A percentile compares a stretch with the other conserved stretches of the same genome.
phyloP scores from a whole-genome alignment of 2,888 invertebrate species.

The Metalampra italica region DNA sequence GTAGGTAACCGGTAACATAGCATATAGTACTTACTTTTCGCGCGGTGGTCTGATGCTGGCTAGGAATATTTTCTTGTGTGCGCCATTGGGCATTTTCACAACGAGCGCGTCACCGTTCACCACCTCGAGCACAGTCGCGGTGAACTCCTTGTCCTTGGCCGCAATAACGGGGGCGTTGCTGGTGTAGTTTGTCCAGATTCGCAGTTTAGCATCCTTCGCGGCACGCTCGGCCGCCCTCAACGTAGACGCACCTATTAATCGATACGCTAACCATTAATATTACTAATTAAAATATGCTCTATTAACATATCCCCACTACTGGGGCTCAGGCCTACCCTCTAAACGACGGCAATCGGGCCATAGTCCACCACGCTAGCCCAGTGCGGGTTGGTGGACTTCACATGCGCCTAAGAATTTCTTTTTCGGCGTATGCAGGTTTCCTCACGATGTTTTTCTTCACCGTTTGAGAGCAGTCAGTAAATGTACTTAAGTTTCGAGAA shows the following conservation, averaged over 20 bases:
- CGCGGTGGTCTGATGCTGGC: constrained; percentile 97
- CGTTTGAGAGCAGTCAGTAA: too few species aligned
- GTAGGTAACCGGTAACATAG: too few species aligned
- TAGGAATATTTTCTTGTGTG: constrained; percentile 94
- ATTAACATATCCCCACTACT: too few species aligned
- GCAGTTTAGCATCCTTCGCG: constrained; percentile 91
- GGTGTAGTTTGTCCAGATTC: constrained; percentile 95
- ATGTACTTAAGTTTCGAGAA: too few species aligned
- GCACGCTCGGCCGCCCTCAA: constrained; percentile 89
- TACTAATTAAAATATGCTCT: constrained; percentile 4
- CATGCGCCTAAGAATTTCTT: too few species aligned
- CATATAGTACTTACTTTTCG: constrained; percentile 71
- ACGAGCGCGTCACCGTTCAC: constrained; percentile 96
- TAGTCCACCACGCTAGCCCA: too few species aligned
- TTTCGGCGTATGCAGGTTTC: too few species aligned
- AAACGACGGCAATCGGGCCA: too few species aligned
- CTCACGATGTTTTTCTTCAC: too few species aligned
- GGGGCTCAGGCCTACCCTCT: too few species aligned
- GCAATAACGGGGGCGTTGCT: constrained; percentile 85
- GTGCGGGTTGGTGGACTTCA: too few species aligned
- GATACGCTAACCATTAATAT: background rate
- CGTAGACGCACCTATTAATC: constrained; percentile 82
- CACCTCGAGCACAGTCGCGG: constrained; percentile 91
- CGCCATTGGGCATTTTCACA: constrained; percentile 88
- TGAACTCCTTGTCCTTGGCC: constrained; percentile 89